Evolutionary conservation across 2,888 invertebrate genomes (phyloP).

Genomic region (Hofmannophila pseudospretella): DNA sequence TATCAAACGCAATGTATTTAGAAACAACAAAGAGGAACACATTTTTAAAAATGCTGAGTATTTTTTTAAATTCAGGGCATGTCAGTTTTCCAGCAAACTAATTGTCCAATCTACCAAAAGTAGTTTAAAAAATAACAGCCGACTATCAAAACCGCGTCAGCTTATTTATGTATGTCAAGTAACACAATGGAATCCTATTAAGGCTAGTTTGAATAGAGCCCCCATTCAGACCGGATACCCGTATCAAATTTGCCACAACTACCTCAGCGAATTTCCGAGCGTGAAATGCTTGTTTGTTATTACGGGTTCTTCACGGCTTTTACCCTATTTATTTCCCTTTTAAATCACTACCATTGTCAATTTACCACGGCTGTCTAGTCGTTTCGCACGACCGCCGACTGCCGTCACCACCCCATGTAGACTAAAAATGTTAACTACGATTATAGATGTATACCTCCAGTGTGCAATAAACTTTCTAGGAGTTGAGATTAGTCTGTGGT

Average conservation of each 20-base stretch:
- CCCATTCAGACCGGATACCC: constrained; percentile 35
- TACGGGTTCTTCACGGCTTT: constrained; percentile 60
- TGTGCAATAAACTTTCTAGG: constrained; percentile 16
- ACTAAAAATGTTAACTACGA: constrained; percentile 17
- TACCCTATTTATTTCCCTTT: constrained; percentile 68
- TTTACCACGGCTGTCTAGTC: constrained; percentile 62
- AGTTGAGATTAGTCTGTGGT: constrained; percentile 2
- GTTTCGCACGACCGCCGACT: constrained; percentile 41
- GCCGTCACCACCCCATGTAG: constrained; percentile 36
- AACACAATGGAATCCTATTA: constrained; percentile 23
- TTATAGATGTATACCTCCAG: constrained; percentile 18
- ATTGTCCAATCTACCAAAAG: not conserved
- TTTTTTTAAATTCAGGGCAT: too few relatives aligned
- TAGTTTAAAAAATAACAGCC: not conserved
- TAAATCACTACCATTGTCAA: constrained; percentile 67
- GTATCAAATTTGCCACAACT: constrained; percentile 54
- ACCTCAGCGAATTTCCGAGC: constrained; percentile 46
- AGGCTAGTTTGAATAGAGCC: constrained; percentile 23
- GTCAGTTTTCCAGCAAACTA: too few relatives aligned
- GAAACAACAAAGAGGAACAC: too few relatives aligned
- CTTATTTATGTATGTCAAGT: constrained; percentile 6
- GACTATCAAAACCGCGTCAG: not conserved
- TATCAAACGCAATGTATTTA: too few relatives aligned
- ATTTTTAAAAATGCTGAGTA: too few relatives aligned
- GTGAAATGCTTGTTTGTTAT: constrained; percentile 73